phyloP scores from a whole-genome alignment of 1,140 invertebrate genomes.

The Bradynema listronoti region DNA sequence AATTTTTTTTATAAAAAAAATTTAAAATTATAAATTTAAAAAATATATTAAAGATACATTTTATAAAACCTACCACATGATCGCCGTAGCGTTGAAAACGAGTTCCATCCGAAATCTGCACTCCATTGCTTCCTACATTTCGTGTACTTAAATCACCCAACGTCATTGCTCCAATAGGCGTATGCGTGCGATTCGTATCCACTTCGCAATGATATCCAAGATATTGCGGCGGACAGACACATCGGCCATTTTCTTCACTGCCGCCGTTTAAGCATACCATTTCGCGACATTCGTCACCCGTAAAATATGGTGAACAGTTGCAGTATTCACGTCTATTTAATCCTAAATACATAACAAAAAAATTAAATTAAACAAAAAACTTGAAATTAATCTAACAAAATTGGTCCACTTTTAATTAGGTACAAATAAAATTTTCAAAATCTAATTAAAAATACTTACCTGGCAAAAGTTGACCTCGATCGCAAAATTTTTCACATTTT shows the following conservation, averaged over 20 bases:
- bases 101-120: too few relatives aligned
- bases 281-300: constrained; percentile 53
- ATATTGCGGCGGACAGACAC: constrained; percentile 46
- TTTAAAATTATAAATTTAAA: constrained; percentile 1
- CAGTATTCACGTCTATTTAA: constrained; percentile 46
- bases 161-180: too few relatives aligned
- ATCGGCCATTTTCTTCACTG: constrained; percentile 39
- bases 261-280: constrained; percentile 56
- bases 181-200: constrained; percentile 46
- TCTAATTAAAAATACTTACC: constrained; percentile 6
- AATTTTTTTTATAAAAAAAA: constrained; percentile 21
- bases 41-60: too few relatives aligned
- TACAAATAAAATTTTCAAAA: too few relatives aligned
- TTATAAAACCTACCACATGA: too few relatives aligned
- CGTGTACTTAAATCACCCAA: constrained; percentile 3
- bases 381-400: too few relatives aligned
- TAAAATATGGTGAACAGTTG: constrained; percentile 52
- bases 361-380: constrained; percentile 2
- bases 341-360: background rate
- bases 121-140: too few relatives aligned
- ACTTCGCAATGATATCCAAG: constrained; percentile 56
- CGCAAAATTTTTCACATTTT: constrained; percentile 51
- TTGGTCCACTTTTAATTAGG: too few relatives aligned
- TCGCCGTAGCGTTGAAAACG: constrained; percentile 52
- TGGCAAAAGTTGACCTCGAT: constrained; percentile 47